Base-by-base conservation (phyloP, 2,888 invertebrate genomes). In the Chydorus sphaericus region DNA sequence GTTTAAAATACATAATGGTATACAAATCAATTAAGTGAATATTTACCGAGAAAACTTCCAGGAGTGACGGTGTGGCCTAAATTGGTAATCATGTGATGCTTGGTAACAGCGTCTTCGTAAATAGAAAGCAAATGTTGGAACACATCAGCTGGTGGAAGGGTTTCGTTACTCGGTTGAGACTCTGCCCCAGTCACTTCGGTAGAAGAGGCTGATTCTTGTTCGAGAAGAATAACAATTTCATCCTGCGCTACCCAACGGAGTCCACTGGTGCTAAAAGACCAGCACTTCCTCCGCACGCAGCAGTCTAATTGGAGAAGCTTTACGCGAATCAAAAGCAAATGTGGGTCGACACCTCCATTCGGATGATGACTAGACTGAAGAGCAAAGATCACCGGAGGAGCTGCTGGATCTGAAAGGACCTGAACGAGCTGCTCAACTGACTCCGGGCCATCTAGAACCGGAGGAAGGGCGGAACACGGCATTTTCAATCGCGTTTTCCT, bases 221-320 rank as follows among this genome's bases (percentile, higher is more conserved):
- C 85, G 23, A 89, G 69, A 37, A 88, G 67, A 57, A 86, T 76
- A 48, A 87, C 77, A 20, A 90, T 72, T 71, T 89, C 89, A 66
- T 88, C 87, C 66, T 87, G 88, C 2, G 85, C 86, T 18, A 86
- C 85, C 57, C 81, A 80, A 58, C 81, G 80, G 68, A 89, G 73
- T 14, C 89, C 89, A 61, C 77, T 75, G 0, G 85, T 83, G 23
- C 82, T 79, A 63, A 87, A 81, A 67, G 83, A 84, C 78, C 88
- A 85, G 58, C 81, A 81, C 59, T 74, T 74, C 62, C 78, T 78
- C 64, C 82, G 81, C 60, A 83, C 77, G 66, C 83, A 84, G 66
- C 86, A 86, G 64, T 80, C 80, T 73, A 86, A 76, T 66, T 80
- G 78, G 39, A 84, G 74, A 61, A 85, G 78, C 71, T 83, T 85